Evolutionary conservation across 1,140 invertebrate species (phyloP), one percentile per base, ranked within the genome.

Genomic region (Philopotamus ludificatus): DNA sequence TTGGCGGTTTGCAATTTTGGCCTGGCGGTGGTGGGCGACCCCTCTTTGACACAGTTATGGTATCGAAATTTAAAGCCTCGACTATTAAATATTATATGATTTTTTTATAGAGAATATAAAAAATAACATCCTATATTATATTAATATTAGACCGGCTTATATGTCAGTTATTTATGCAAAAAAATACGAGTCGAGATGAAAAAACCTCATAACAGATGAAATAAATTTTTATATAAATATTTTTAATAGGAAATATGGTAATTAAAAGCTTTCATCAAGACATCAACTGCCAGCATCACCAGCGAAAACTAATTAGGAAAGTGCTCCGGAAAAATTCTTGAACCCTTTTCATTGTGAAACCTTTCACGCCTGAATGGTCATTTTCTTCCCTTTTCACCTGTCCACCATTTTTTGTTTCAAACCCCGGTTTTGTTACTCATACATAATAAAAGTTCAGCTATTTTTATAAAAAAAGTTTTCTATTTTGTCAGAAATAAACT

Each of bases 301-400:
- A 8, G 20, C 25, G 50, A 16, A 63, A 54, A 63, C 61, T 63
- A 63, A 63, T 63, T 63, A 63, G 23, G 61, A 53, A 51, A 63
- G 50, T 53, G 26, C 34, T 53, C 49, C n/a, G 21, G 34, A 51
- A 63, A 51, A 42, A 57, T 42, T 42, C 47, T 12, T 18, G 1
- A 41, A 63, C 49, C 61, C 61, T 54, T 63, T 53, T 63, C 49
- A 51, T 42, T 15, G 53, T 21, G 47, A 51, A 41, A 50, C 58
- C 58, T 28, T 47, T 45, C 45, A 47, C 42, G 45, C 55, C 16
- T 42, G 42, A 39, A 3, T 34, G 53, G 22, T 55, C 45, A 60
- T 60, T 49, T 60, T 25, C 59, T 42, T 42, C 55, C 55, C 15
- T 23, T 58, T 26, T 57, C 54, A 57, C 39, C 39, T 57, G 54